A percentile compares a stretch with the other conserved stretches of the same genome.
phyloP scores from a whole-genome alignment of 2,113 vertebrate genomes.

The Malurus elegans region DNA sequence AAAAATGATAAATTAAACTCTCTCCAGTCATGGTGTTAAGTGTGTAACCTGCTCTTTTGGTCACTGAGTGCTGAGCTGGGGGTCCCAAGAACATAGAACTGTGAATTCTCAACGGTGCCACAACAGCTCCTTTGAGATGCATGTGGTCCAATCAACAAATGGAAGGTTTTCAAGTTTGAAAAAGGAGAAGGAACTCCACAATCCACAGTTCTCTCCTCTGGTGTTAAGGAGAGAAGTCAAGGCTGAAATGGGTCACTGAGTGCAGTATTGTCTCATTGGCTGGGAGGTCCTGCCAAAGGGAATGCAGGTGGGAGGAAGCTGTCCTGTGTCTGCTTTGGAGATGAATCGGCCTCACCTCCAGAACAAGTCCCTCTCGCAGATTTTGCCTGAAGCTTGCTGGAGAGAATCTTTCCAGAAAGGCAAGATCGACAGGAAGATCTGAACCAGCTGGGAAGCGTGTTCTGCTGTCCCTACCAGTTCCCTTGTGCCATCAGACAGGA shows the following conservation, averaged over 20 bases:
- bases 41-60: not conserved
- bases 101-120: not conserved
- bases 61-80: not conserved
- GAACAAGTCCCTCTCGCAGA: not conserved
- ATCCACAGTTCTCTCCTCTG: not conserved
- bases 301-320: not conserved
- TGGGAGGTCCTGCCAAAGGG: not conserved
- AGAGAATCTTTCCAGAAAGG: constrained; percentile 41
- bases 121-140: not conserved
- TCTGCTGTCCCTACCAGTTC: constrained; percentile 17
- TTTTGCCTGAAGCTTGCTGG: constrained; percentile 24
- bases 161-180: not conserved
- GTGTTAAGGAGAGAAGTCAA: not conserved
- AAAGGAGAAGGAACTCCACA: not conserved
- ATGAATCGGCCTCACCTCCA: not conserved
- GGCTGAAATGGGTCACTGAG: not conserved
- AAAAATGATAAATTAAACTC: not conserved
- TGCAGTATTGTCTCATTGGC: not conserved
- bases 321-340: not conserved
- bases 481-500: not conserved
- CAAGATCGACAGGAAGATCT: constrained; percentile 43
- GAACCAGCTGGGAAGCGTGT: not conserved
- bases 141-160: not conserved
- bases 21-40: not conserved
- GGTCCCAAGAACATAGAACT: not conserved